phyloP scores from a whole-genome alignment of 2,797 vertebrate genomes.

The Sciurus vulgaris region DNA sequence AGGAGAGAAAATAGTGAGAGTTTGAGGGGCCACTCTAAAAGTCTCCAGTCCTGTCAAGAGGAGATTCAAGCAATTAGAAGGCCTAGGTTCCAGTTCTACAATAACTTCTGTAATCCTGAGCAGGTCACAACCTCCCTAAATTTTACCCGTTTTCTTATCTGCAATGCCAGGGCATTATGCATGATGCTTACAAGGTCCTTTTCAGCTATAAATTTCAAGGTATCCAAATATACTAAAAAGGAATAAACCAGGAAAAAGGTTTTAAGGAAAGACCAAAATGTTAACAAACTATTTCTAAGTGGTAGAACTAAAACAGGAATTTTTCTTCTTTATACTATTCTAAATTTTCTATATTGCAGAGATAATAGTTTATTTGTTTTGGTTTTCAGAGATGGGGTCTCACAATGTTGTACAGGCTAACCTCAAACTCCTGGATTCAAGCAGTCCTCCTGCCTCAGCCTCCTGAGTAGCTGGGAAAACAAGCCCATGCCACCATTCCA shows the following conservation, averaged over 20 bases:
- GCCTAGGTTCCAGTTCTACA: neutral
- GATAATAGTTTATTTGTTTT: neutral
- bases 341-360: constrained; percentile 34
- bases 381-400: neutral
- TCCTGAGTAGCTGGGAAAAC: too few species aligned
- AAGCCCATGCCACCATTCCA: too few species aligned
- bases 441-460: too few species aligned
- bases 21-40: neutral
- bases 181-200: neutral
- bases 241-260: neutral
- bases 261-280: neutral
- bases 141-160: constrained; percentile 4
- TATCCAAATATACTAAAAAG: constrained; percentile 29
- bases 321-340: constrained; percentile 31
- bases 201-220: constrained; percentile 33
- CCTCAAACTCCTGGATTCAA: too few species aligned
- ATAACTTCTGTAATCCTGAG: constrained; percentile 8
- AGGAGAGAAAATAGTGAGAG: neutral
- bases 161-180: neutral
- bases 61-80: neutral
- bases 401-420: neutral
- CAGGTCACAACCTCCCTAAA: neutral
- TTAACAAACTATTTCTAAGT: constrained; percentile 11
- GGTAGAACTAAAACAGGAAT: constrained; percentile 5
- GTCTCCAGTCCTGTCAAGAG: neutral